A percentile compares a stretch with the other conserved stretches of the same genome.
These are phyloP conservation scores for Steinernema feltiae DNA, from an alignment of 1,140 invertebrate genomes.

Conservation along the genomic window DNA sequence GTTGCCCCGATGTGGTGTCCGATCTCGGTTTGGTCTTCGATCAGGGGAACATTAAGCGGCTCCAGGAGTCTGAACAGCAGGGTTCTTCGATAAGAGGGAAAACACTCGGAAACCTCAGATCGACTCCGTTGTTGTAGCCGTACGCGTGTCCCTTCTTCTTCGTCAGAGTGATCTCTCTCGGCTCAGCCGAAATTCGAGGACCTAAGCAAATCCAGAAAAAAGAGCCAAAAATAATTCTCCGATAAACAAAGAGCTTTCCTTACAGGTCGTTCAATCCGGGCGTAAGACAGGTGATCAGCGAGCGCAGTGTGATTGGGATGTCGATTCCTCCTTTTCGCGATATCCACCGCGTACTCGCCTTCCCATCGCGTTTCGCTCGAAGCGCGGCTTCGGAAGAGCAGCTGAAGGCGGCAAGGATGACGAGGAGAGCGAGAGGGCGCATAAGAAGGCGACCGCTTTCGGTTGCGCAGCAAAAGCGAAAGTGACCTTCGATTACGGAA, in stretches of 20 bases:
- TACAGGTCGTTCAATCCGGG: constrained; percentile 29
- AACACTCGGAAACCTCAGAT: constrained; percentile 7
- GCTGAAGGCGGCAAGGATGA: background rate
- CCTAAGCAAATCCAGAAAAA: constrained; percentile 23
- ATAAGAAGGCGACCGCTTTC: background rate
- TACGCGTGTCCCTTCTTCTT: constrained; percentile 25
- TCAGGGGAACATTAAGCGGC: constrained; percentile 21
- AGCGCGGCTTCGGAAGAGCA: background rate
- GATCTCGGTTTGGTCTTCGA: constrained; percentile 28
- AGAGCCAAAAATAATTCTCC: too few species aligned
- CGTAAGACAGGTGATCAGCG: constrained; percentile 26
- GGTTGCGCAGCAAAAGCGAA: background rate
- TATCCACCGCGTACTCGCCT: background rate
- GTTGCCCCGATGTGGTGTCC: constrained; percentile 26
- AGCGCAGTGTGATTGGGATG: constrained; percentile 24
- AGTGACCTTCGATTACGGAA: background rate
- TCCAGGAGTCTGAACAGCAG: constrained; percentile 15
- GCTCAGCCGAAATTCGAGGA: constrained; percentile 15
- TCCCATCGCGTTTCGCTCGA: background rate
- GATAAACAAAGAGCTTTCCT: too few species aligned
- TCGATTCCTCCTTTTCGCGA: constrained; percentile 24
- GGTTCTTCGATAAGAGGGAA: background rate
- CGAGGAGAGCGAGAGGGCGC: background rate
- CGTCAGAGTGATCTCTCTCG: constrained; percentile 20
- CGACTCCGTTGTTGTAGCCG: constrained; percentile 31